Conservation (phyloP, 2,113 vertebrate genomes). For the Oncorhynchus gorbuscha region DNA sequence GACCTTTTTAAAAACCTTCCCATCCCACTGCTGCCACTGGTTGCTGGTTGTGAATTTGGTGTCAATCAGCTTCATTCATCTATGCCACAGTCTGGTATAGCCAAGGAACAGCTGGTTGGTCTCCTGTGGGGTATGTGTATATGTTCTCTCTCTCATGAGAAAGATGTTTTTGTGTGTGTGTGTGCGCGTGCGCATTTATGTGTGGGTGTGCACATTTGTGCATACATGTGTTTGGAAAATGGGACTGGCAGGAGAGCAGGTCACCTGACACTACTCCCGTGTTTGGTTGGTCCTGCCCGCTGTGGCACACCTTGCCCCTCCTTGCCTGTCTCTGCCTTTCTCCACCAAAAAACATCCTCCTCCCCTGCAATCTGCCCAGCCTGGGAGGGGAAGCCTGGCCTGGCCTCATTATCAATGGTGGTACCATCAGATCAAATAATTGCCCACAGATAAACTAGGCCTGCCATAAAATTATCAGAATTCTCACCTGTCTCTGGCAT, state of each 20-base stretch:
- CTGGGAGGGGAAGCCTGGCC: too few species aligned
- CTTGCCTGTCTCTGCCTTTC: neutral
- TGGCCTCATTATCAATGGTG: too few species aligned
- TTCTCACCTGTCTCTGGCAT: neutral
- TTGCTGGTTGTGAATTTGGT: slow-evolving; percentile 17
- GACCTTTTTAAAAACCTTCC: slow-evolving; percentile 52
- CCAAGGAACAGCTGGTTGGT: slow-evolving; percentile 5
- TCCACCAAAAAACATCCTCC: too few species aligned
- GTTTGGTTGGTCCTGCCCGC: neutral
- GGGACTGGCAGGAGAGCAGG: neutral
- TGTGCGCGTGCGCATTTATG: neutral
- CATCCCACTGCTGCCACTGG: slow-evolving; percentile 25
- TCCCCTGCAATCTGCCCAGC: too few species aligned
- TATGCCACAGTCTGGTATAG: neutral
- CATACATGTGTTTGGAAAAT: neutral
- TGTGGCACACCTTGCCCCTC: neutral
- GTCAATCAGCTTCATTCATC: neutral
- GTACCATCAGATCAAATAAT: too few species aligned
- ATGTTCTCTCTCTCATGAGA: neutral
- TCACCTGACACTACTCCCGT: neutral
- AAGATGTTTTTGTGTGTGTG: neutral
- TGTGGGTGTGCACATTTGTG: slow-evolving; percentile 15
- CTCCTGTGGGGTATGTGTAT: neutral
- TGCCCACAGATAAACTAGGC: too few species aligned
- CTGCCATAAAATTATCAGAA: neutral